Evolutionary conservation across 2,113 vertebrate genomes (phyloP).

Genomic region (Parus major): DNA sequence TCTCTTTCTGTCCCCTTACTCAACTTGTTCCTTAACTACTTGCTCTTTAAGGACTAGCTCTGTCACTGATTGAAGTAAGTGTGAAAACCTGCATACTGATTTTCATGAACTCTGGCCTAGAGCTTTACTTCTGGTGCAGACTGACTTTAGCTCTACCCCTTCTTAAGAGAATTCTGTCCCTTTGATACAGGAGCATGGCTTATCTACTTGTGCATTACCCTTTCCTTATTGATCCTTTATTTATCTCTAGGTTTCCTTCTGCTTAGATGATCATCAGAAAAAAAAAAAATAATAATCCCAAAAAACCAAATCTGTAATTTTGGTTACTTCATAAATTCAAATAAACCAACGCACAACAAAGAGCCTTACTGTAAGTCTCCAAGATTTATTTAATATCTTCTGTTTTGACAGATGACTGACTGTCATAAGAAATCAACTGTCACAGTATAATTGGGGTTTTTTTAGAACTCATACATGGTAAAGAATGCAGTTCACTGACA

Average conservation of each 20-base stretch:
- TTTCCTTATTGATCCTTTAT: not conserved
- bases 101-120: not conserved
- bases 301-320: not conserved
- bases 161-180: not conserved
- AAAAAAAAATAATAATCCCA: not conserved
- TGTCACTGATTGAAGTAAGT: not conserved
- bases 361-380: not conserved
- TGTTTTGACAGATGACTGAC: not conserved
- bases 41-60: not conserved
- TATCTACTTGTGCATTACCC: not conserved
- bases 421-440: not conserved
- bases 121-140: not conserved
- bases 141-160: not conserved
- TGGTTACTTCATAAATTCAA: not conserved
- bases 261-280: not conserved
- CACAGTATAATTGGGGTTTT: not conserved
- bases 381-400: not conserved
- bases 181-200: not conserved
- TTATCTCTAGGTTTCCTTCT: not conserved
- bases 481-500: not conserved
- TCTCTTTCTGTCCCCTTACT: not conserved
- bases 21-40: not conserved
- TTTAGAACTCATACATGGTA: not conserved
- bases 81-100: not conserved
- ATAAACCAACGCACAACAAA: not conserved